phyloP scores from a whole-genome alignment of 2,888 invertebrate genomes.

The Acanthosepion lycidas region DNA sequence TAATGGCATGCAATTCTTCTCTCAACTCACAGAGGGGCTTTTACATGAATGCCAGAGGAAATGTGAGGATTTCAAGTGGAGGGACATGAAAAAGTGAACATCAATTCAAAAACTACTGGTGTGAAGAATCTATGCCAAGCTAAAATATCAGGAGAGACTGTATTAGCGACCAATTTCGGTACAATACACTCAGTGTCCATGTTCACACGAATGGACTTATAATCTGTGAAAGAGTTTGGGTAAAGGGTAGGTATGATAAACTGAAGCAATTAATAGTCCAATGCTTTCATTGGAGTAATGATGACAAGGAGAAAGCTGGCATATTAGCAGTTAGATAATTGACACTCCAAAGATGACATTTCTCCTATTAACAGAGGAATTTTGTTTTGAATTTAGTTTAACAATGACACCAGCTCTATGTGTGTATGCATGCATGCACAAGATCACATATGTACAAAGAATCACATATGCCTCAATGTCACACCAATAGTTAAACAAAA shows the following conservation, averaged over 20 bases:
- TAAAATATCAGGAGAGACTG: background rate
- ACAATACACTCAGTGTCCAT: slow-evolving; percentile 17
- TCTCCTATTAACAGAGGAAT: background rate
- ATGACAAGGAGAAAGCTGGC: background rate
- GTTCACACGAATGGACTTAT: background rate
- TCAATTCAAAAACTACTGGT: background rate
- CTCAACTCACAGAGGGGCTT: background rate
- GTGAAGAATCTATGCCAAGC: background rate
- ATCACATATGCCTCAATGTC: too few species aligned
- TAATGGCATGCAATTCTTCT: background rate
- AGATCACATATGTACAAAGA: too few species aligned
- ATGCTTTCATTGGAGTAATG: background rate
- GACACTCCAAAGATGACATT: background rate
- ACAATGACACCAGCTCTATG: background rate
- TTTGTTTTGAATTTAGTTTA: background rate
- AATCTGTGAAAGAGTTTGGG: background rate
- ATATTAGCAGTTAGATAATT: background rate
- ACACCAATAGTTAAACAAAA: too few species aligned
- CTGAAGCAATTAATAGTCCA: slow-evolving; percentile 6
- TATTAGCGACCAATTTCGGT: background rate
- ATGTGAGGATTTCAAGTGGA: background rate
- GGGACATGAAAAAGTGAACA: background rate
- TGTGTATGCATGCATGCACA: background rate
- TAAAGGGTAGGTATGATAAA: background rate
- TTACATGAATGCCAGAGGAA: background rate